Conservation (phyloP, 2,888 invertebrate genomes). For the Coenonympha glycerion region DNA sequence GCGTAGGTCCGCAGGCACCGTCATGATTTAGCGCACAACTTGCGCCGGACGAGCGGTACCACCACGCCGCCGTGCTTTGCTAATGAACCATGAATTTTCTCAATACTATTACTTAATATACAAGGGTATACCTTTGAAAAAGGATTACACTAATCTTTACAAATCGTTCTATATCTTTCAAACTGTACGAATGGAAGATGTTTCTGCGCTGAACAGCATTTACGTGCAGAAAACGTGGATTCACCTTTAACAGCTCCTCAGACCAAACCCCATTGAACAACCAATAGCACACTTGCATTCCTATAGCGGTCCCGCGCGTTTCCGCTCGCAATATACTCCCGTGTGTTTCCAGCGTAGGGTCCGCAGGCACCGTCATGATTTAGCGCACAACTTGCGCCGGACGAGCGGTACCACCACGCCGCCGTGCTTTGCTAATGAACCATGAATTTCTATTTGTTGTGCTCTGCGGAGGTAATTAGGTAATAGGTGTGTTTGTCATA, state of each 20-base stretch:
- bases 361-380: constrained; percentile 62
- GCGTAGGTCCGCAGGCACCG: constrained; percentile 50
- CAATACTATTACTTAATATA: too few relatives aligned
- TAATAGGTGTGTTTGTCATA: constrained; percentile 44
- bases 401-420: constrained; percentile 45
- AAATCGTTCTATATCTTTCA: neutral
- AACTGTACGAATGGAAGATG: too few relatives aligned
- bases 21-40: constrained; percentile 69
- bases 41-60: constrained; percentile 57
- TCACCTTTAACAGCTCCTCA: too few relatives aligned
- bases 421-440: constrained; percentile 66
- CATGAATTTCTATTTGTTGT: constrained; percentile 71
- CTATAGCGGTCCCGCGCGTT: neutral
- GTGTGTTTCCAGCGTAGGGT: constrained; percentile 44
- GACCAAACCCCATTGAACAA: too few relatives aligned
- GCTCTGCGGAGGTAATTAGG: constrained; percentile 64
- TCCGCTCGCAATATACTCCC: constrained; percentile 21
- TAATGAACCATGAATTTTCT: constrained; percentile 74
- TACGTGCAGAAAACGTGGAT: too few relatives aligned
- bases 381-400: constrained; percentile 69
- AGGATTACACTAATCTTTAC: neutral
- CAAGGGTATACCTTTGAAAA: too few relatives aligned
- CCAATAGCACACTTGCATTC: too few relatives aligned
- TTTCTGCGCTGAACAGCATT: too few relatives aligned
- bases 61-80: constrained; percentile 50